A percentile compares a stretch with the other conserved stretches of the same genome.
These are phyloP conservation scores for Fundulus diaphanus DNA, from an alignment of 2,797 vertebrate genomes.

Conservation along the genomic window DNA sequence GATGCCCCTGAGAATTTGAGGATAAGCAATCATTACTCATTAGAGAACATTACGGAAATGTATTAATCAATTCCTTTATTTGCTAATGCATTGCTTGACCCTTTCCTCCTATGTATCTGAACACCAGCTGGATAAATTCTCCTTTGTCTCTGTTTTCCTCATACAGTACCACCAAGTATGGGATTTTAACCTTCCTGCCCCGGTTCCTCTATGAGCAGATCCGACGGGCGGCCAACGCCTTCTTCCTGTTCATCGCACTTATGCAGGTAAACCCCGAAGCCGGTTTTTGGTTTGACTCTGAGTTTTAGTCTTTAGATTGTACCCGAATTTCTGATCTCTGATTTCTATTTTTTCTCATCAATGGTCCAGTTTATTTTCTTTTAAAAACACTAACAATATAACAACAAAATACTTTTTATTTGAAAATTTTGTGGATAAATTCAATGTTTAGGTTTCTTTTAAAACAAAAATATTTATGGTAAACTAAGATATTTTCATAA, in stretches of 20 bases:
- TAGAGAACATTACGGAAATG: constrained; percentile 19
- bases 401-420: background rate
- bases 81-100: constrained; percentile 29
- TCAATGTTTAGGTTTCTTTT: background rate
- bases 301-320: background rate
- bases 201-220: constrained; percentile 99
- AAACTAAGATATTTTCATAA: too few relatives aligned
- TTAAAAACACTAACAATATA: background rate
- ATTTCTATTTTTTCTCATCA: background rate
- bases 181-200: constrained; percentile 96
- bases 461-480: background rate
- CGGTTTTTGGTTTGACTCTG: background rate
- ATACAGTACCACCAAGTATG: constrained; percentile 96
- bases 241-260: constrained; percentile 99
- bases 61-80: constrained; percentile 31
- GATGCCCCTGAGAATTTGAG: constrained; percentile 13
- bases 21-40: constrained; percentile 26
- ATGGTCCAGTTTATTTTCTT: background rate
- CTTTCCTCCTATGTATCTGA: constrained; percentile 1
- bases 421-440: background rate
- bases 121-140: constrained; percentile 7
- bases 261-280: constrained; percentile 88
- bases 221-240: constrained; percentile 96
- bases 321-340: background rate
- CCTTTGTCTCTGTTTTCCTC: constrained; percentile 21